Base-by-base conservation (phyloP, 1,140 invertebrate species). In the Protaetia brevitarsis region DNA sequence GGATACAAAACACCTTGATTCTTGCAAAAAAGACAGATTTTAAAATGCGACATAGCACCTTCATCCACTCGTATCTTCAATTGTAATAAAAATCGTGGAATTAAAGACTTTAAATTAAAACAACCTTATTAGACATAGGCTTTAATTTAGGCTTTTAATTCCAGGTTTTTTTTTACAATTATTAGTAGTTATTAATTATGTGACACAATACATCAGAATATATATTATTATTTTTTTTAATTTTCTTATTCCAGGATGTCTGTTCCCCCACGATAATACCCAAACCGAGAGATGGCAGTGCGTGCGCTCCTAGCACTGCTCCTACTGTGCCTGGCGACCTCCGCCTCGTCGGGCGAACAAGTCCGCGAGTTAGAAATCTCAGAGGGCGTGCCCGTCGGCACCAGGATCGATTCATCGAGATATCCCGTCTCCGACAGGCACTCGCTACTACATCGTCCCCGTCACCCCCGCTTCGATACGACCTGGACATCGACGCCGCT, bases 391-490 rank as follows among this genome's bases (percentile, higher is more conserved):
- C 87, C 89, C 4, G 84, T 92, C n/a, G 92, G 91, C 37, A 92
- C 92, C 34, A 85, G 89, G 58, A 92, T 97, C 59, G 94, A 93
- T 10, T 91, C 89, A 96, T 68, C 89, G 89, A 1, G 89, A 90
- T 71, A 88, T 30, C 82, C 84, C 10, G 83, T 85, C n/a, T 84
- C 87, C 68, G 85, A 87, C 66, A 85, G 84, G 69, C 86, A 91
- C 92, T 4, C 93, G 93, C 0, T 95, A 95, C 79, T 84, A 95
- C 34, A 95, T 96, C 56, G 93, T 96, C 3, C 90, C 93, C 6
- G 89, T 93, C 28, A 91, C 92, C 62, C 89, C 71, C 87, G 88
- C 61, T 92, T 95, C n/a, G 93, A 95, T 71, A 87, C 88, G 94
- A 96, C 76, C 81, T 98, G 30, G 82, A 84, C 51, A 92, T 99